Evolutionary conservation across 2,888 invertebrate genomes (phyloP).

Genomic region (Chromoteleia sp.): DNA sequence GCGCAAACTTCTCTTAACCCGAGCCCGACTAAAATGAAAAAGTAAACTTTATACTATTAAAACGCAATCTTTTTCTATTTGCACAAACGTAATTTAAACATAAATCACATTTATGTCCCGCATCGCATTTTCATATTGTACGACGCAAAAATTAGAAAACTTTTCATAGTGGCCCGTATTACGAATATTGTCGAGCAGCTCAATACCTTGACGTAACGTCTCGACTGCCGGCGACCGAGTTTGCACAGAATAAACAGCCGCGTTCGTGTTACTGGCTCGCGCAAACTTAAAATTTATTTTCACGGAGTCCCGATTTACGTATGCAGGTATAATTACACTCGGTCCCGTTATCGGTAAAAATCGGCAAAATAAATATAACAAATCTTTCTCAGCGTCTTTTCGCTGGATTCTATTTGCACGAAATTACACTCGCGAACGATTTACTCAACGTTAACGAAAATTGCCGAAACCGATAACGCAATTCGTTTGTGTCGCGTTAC

Average conservation of each 20-base stretch:
- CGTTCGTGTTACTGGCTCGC: conserved; percentile 2
- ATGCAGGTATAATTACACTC: conserved; percentile 30
- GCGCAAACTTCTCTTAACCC: conserved; percentile 1
- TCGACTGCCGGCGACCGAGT: conserved; percentile 24
- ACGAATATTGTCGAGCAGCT: conserved; percentile 23
- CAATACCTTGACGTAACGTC: conserved; percentile 35
- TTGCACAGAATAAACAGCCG: conserved; percentile 33
- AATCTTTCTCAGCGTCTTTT: conserved; percentile 21
- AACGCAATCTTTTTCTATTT: conserved; percentile 36
- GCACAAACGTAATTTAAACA: conserved; percentile 20
- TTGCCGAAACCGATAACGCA: conserved; percentile 6
- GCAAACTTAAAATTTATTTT: conserved; percentile 40
- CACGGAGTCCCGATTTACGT: conserved; percentile 19
- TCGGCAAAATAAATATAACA: conserved; percentile 22
- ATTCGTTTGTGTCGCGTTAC: conserved; percentile 7
- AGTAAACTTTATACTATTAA: conserved; percentile 40
- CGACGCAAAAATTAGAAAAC: conserved; percentile 46
- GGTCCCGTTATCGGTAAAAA: conserved; percentile 29
- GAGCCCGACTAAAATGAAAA: conserved; percentile 17
- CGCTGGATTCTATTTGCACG: conserved; percentile 16
- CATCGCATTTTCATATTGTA: conserved; percentile 34
- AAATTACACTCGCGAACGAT: conserved; percentile 15
- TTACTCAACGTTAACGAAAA: conserved; percentile 10
- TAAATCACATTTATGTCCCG: conserved; percentile 35
- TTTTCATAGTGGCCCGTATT: conserved; percentile 24